Percentiles rank a stretch among this genome's conserved stretches.
Evolutionary conservation across 1,140 invertebrate species (phyloP).

Genomic region (Lerema accius): DNA sequence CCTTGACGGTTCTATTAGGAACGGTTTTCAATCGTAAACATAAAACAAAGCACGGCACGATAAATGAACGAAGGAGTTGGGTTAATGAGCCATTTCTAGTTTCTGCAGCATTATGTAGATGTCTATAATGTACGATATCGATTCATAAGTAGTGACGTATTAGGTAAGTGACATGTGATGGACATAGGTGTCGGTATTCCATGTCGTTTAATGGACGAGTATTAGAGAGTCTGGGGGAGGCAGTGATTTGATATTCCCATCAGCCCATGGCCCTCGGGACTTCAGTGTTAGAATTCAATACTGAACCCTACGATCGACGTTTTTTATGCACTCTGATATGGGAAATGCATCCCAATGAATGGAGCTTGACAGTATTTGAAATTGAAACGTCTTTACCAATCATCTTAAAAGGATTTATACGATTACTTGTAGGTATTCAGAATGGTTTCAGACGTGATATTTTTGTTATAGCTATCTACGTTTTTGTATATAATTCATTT

Average conservation of each 20-base stretch:
- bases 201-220: constrained; percentile 67
- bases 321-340: constrained; percentile 58
- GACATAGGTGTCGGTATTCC: constrained; percentile 64
- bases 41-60: constrained; percentile 46
- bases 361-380: constrained; percentile 32
- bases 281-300: constrained; percentile 64
- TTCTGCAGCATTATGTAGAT: constrained; percentile 38
- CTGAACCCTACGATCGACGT: constrained; percentile 51
- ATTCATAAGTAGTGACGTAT: constrained; percentile 51
- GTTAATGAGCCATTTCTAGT: constrained; percentile 68
- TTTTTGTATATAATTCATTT: no score
- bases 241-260: constrained; percentile 77
- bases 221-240: constrained; percentile 71
- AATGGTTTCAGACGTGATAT: no score
- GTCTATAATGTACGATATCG: constrained; percentile 29
- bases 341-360: constrained; percentile 54
- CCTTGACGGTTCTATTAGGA: constrained; percentile 53
- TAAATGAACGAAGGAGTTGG: constrained; percentile 65
- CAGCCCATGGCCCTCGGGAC: constrained; percentile 67
- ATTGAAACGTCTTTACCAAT: constrained; percentile 5
- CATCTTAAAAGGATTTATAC: constrained; percentile 8
- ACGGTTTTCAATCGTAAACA: constrained; percentile 51
- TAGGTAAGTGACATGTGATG: constrained; percentile 53
- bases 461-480: neutral
- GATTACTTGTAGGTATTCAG: neutral